A percentile compares a stretch with the other conserved stretches of the same genome.
These are phyloP conservation scores for Mionectes olivaceus DNA, from an alignment of 2,797 vertebrate species.

Conservation along the genomic window DNA sequence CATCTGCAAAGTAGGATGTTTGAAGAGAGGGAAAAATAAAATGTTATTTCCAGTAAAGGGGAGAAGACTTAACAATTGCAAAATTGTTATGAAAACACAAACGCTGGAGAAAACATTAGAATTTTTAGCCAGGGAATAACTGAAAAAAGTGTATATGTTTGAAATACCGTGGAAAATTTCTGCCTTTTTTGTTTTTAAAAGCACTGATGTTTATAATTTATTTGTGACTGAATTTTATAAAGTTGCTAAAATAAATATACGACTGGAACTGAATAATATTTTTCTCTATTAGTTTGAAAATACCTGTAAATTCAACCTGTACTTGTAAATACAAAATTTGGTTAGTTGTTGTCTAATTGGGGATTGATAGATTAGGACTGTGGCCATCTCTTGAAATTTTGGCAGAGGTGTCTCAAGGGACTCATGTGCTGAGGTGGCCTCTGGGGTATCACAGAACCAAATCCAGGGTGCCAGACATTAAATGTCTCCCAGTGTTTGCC, in stretches of 20 bases:
- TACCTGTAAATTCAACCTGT: neutral
- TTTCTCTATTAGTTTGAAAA: neutral
- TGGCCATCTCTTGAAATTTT: neutral
- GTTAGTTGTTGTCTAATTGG: neutral
- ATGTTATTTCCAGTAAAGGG: conserved; percentile 52
- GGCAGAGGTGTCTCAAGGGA: neutral
- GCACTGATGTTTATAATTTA: neutral
- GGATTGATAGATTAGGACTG: neutral
- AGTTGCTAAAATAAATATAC: neutral
- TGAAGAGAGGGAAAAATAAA: conserved; percentile 53
- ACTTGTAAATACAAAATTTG: neutral
- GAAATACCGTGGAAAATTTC: neutral
- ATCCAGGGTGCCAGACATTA: neutral
- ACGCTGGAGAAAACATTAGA: neutral
- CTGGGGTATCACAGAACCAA: neutral
- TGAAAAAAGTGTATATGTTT: neutral
- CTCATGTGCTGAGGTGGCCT: neutral
- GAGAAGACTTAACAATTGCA: conserved; percentile 18
- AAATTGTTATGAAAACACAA: conserved; percentile 7
- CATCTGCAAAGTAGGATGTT: conserved; percentile 65
- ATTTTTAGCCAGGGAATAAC: neutral
- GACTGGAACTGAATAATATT: neutral
- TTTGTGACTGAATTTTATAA: neutral
- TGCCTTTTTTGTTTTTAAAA: neutral
- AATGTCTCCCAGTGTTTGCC: neutral